Base-by-base conservation (phyloP, 2,113 vertebrate species). In the Pungitius pungitius region DNA sequence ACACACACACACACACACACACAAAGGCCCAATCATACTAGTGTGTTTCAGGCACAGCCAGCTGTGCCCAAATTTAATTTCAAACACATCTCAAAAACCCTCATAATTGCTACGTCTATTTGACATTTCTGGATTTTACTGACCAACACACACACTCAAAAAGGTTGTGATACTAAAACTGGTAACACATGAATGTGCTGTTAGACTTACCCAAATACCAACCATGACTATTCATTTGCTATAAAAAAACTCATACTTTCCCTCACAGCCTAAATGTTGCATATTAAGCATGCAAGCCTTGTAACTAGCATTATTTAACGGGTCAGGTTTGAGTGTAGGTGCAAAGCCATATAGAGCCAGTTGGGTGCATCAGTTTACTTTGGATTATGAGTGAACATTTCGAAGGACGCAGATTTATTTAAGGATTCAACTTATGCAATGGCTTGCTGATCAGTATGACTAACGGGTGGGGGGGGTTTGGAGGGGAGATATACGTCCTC, bases 81-180 rank as follows among this genome's bases (percentile, higher is more conserved):
- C 84, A 85, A 90, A 89, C 84, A 88, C 87, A 90, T 88, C 83
- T 90, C 78, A 85, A 75, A 86, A 87, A 85, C 24, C 89, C 88
- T 78, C 70, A 74, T 91, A 89, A 92, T 91, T 92, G 75, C 90
- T 87, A 88, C n/a, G 69, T 88, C 60, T 24, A n/a, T 76, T 80
- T 76, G 81, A 90, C 78, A 14, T 84, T 89, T 86, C 78, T 85
- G 79, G 88, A 74, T 80, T 86, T 87, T 58, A 45, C 78, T 68
- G 75, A 85, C 89, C 87, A 87, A 92, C 83, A 86, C 78, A 85
- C 82, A 89, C 89, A 90, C 89, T 89, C 87, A 90, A 85, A 87
- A 82, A 76, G 76, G 70, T 85, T 88, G 89, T 82, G 82, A 78
- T 77, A 73, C 89, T 90, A 86, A 84, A 91, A 84, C 52, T 75